Evolutionary conservation across 2,113 vertebrate species (phyloP), one percentile per base, ranked within the genome.

Genomic region (Microtus montanus): DNA sequence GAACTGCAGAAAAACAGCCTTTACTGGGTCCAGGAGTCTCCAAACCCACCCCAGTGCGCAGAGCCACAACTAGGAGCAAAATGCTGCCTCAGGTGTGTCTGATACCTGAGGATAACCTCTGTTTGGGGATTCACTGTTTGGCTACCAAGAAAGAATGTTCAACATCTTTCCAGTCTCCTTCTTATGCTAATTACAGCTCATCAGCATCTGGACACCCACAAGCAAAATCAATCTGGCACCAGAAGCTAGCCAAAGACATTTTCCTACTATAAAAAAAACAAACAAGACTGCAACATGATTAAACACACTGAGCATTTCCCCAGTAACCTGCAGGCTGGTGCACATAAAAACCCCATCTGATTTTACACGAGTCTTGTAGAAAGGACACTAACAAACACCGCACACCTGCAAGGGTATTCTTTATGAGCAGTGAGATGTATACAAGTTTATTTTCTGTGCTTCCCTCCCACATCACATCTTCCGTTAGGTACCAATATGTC

Each of bases 161-260:
- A 84, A 94, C 90, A 93, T 94, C 96, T 91, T 96, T 96, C 89
- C 79, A 95, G 89, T 66, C 95, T 97, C 95, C 96, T 97, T 88
- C 93, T 84, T 91, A 95, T 94, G 95, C 95, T 96, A 96, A 97
- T 98, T 93, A 95, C 85, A 94, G 93, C 88, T 94, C 95, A 96
- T 97, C 94, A 93, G 92, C 94, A 95, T 96, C 87, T 97, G 97
- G 96, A 97, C 95, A 97, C 95, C 94, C 96, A 96, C 92, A 96
- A 97, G 96, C 97, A 94, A 96, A 97, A 96, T 96, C 94, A 95
- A 97, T 96, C 95, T 95, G 94, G 95, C 85, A 89, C 93, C 58
- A 94, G 95, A 97, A 90, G 80, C 84, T 74, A 95, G 96, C 90
- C 91, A 94, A 95, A 94, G 93, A 95, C 80, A 92, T 94, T 95